phyloP scores from a whole-genome alignment of 2,888 invertebrate genomes.

The Amorpha juglandis region DNA sequence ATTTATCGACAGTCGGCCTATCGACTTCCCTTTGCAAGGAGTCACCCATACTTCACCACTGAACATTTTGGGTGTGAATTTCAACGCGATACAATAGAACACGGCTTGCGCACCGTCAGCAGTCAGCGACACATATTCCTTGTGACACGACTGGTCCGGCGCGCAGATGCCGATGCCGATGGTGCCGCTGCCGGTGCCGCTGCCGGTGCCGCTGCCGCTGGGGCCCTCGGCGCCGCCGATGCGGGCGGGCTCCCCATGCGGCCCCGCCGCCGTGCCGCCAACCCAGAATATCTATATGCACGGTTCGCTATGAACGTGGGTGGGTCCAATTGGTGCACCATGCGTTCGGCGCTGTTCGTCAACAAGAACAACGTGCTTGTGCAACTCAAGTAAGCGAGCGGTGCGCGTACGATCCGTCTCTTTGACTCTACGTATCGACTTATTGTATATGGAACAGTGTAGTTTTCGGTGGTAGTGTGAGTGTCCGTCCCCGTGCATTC shows the following conservation, averaged over 20 bases:
- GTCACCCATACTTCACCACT: conserved; percentile 86
- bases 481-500: not conserved
- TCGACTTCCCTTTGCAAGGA: conserved; percentile 87
- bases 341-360: conserved; percentile 17
- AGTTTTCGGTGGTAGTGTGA: conserved; percentile 14
- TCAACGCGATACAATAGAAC: conserved; percentile 89
- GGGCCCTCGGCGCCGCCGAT: conserved; percentile 9
- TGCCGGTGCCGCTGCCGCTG: conserved; percentile 15
- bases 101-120: conserved; percentile 66
- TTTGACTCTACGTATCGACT: not conserved
- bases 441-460: conserved; percentile 12
- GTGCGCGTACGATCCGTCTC: conserved; percentile 8
- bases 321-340: conserved; percentile 19
- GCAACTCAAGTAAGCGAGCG: conserved; percentile 7
- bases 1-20: conserved; percentile 88
- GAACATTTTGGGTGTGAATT: conserved; percentile 90
- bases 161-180: conserved; percentile 41
- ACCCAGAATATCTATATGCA: conserved; percentile 22
- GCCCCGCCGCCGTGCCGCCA: not conserved
- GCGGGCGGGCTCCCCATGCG: conserved; percentile 1
- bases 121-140: conserved; percentile 58
- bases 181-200: conserved; percentile 34
- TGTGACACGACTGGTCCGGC: conserved; percentile 75
- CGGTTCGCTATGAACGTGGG: conserved; percentile 25
- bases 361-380: not conserved